A percentile compares a stretch with the other conserved stretches of the same genome.
phyloP scores from a whole-genome alignment of 92 coral and sea anemone species.

The Hydrozoanthus gracilis region DNA sequence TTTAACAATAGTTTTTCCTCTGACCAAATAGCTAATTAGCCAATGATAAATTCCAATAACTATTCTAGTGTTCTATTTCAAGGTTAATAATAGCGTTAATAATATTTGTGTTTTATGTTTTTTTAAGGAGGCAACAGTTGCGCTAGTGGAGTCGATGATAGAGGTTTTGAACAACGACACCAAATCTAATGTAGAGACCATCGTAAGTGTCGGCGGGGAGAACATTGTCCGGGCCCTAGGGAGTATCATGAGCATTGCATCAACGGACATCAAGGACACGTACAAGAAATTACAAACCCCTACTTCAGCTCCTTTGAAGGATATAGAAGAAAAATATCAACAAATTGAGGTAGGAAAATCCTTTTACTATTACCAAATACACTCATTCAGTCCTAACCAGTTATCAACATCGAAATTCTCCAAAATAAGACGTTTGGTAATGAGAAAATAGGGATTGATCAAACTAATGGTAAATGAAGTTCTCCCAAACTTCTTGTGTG shows the following conservation, averaged over 20 bases:
- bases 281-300: not conserved
- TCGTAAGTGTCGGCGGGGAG: constrained; percentile 11
- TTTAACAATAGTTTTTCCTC: no score
- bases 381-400: not conserved
- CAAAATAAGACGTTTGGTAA: no score
- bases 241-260: constrained; percentile 16
- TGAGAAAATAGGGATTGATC: no score
- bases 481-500: no score
- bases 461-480: no score
- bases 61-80: no score
- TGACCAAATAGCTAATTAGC: no score
- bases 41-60: no score
- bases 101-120: no score
- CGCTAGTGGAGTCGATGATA: not conserved
- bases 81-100: no score
- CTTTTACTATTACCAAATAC: not conserved
- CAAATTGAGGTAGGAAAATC: not conserved
- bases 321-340: not conserved
- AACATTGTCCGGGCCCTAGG: not conserved
- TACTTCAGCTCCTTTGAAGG: not conserved
- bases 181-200: not conserved
- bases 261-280: not conserved
- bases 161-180: not conserved
- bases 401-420: no score
- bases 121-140: constrained; percentile 3